Evolutionary conservation across 2,888 invertebrate species (phyloP).

Genomic region (Campopleginae sp.): DNA sequence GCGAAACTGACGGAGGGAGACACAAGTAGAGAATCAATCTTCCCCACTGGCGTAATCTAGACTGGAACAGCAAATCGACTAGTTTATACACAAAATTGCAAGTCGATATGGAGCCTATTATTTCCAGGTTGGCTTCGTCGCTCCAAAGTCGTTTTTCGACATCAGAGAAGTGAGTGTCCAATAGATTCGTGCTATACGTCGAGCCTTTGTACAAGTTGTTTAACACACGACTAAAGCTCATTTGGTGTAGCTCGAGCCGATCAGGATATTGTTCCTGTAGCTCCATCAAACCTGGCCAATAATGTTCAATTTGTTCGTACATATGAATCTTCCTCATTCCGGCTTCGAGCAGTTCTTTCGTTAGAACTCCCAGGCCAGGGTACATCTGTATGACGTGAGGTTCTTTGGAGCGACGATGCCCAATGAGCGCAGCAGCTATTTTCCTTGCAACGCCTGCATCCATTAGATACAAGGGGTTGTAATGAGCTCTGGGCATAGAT

Average conservation of each 20-base stretch:
- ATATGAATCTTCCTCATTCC: constrained; percentile 86
- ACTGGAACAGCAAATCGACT: constrained; percentile 85
- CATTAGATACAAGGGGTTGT: constrained; percentile 83
- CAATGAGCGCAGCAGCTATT: constrained; percentile 82
- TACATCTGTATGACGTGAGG: constrained; percentile 88
- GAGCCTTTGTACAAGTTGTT: constrained; percentile 87
- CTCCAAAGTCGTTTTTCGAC: constrained; percentile 84
- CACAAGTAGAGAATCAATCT: constrained; percentile 88
- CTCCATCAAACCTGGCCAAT: constrained; percentile 84
- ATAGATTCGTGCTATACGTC: constrained; percentile 86
- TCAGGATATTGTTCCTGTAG: constrained; percentile 83
- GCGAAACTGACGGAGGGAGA: constrained; percentile 87
- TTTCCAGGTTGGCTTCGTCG: constrained; percentile 86
- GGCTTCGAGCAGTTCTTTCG: constrained; percentile 86
- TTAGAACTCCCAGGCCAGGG: constrained; percentile 89
- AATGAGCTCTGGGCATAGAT: constrained; percentile 73
- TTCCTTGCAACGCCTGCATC: constrained; percentile 83
- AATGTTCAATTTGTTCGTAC: constrained; percentile 86
- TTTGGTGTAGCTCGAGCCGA: constrained; percentile 84
- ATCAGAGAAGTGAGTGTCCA: constrained; percentile 85
- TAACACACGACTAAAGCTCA: constrained; percentile 87
- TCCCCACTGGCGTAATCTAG: constrained; percentile 86
- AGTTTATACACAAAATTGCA: constrained; percentile 87
- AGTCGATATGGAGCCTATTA: constrained; percentile 87
- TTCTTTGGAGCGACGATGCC: constrained; percentile 78